Evolutionary conservation across 2,113 vertebrate genomes (phyloP).

Genomic region (Marcusenius ussheri): DNA sequence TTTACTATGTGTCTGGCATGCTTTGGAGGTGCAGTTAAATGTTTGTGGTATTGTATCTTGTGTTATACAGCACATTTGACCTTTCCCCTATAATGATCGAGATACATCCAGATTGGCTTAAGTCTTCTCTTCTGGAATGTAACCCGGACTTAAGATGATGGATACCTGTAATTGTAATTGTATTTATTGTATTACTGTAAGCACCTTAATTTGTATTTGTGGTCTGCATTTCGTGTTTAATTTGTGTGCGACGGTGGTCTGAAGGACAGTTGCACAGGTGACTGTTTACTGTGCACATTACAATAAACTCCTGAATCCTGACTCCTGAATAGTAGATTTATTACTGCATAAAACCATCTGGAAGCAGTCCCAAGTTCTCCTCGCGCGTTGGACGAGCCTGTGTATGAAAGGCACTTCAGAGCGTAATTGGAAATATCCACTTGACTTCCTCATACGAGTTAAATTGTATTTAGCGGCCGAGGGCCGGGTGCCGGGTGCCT

Average conservation of each 20-base stretch:
- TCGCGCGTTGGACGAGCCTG: not conserved
- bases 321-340: not conserved
- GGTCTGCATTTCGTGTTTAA: not conserved
- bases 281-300: not conserved
- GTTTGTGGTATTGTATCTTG: not conserved
- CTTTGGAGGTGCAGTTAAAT: not conserved
- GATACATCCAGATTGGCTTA: not conserved
- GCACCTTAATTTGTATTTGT: not conserved
- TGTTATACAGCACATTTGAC: not conserved
- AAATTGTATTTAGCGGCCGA: conserved; percentile 79
- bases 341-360: not conserved
- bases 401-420: conserved; percentile 23
- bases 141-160: not conserved
- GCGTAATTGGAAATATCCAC: conserved; percentile 47
- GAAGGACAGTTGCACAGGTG: not conserved
- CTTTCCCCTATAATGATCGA: not conserved
- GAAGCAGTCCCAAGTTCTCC: not conserved
- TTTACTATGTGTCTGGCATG: not conserved
- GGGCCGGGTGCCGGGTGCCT: conserved; percentile 71
- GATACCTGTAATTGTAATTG: not conserved
- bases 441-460: conserved; percentile 65
- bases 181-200: not conserved
- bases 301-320: not conserved
- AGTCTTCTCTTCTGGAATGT: not conserved
- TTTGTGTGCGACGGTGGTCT: not conserved